A percentile compares a stretch with the other conserved stretches of the same genome.
Evolutionary conservation across 2,113 vertebrate species (phyloP).

Genomic region (Daboia siamensis): DNA sequence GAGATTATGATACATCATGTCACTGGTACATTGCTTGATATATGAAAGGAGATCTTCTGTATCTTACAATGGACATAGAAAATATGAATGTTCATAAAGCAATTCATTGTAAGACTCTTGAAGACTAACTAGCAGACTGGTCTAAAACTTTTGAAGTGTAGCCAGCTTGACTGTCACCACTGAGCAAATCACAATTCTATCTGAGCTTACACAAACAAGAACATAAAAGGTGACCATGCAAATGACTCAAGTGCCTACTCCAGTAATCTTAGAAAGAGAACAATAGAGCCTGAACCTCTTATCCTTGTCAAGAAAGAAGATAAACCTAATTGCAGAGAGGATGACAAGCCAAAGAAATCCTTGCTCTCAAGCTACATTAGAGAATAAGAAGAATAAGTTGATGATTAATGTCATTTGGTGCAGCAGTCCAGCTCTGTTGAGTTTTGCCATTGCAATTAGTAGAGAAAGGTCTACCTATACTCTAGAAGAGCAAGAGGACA

Average conservation of each 20-base stretch:
- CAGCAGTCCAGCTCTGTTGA: not conserved
- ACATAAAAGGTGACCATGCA: not conserved
- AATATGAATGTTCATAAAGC: constrained; percentile 1
- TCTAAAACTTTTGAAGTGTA: not conserved
- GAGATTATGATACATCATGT: not conserved
- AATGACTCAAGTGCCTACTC: not conserved
- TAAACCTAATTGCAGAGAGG: constrained; percentile 26
- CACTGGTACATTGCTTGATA: not conserved
- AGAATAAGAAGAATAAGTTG: constrained; percentile 17
- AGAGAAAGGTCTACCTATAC: not conserved
- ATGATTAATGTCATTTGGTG: constrained; percentile 11
- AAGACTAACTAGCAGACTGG: rapidly evolving
- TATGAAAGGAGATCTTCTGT: not conserved
- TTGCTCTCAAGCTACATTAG: constrained; percentile 11
- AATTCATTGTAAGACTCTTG: not conserved
- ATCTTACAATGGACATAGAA: not conserved
- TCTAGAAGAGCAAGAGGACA: not conserved
- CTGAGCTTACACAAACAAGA: constrained; percentile 28
- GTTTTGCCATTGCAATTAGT: not conserved
- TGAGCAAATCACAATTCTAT: not conserved
- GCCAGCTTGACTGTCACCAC: not conserved
- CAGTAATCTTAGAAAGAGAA: constrained; percentile 24
- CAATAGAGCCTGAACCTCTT: constrained; percentile 19
- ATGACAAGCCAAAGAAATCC: constrained; percentile 23
- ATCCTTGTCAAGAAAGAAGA: constrained; percentile 21